Base-by-base conservation (phyloP, 1,140 invertebrate genomes). In the Helicoverpa armigera region DNA sequence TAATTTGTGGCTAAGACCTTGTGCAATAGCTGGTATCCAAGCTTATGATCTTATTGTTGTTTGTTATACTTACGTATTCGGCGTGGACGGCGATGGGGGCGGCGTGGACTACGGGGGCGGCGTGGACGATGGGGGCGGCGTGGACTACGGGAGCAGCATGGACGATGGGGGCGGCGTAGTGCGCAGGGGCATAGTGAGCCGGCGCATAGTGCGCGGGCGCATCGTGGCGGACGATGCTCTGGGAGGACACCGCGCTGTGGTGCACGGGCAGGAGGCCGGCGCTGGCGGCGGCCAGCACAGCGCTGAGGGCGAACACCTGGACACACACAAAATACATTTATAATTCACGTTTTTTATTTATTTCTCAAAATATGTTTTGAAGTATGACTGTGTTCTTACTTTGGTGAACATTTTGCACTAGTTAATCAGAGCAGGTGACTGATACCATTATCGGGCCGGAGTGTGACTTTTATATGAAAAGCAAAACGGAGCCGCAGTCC, bases 391-490 rank as follows among this genome's bases (percentile, higher is more conserved):
- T 54, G n/a, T 54, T 91, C 92, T 94, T 93, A 94, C 93, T 94
- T 94, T 94, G 83, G 92, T 91, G 91, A 94, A 94, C 93, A 94
- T 94, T 93, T 94, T 94, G 91, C 90, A 87, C 89, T 90, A 87
- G 89, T 85, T 93, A 94, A 93, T 91, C 90, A 93, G 88, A 93
- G 88, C 89, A 92, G 89, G 89, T 93, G 92, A 95, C 92, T 95
- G 94, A 95, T 95, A 94, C 84, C 84, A 91, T 91, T 94, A 93
- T 92, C 88, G 90, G 84, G 14, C 65, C 78, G 72, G 82, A 83
- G 84, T 87, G 85, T 89, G 90, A 92, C 92, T 95, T 95, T 92
- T 95, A 95, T 95, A 95, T 94, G 91, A 94, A 95, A 94, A 93
- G 90, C 91, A 92, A 92, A 94, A 91, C 90, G 89, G 87, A 91